phyloP scores from a whole-genome alignment of 1,140 invertebrate genomes.

The Pseudomyrmex sp. region DNA sequence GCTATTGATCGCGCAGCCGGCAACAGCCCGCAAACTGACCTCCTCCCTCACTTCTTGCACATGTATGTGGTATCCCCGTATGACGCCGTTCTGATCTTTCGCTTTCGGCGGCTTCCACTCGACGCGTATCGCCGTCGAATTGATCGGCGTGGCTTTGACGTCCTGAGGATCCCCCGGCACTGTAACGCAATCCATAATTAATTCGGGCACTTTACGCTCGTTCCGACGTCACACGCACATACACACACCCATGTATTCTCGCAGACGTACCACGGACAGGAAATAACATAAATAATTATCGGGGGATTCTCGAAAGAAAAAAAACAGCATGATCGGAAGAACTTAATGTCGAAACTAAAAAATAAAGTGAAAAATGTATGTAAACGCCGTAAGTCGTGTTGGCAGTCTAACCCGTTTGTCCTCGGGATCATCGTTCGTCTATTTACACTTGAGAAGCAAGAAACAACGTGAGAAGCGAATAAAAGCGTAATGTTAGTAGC shows the following conservation, averaged over 20 bases:
- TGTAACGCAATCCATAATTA: conserved; percentile 86
- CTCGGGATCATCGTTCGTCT: conserved; percentile 31
- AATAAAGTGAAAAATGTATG: background rate
- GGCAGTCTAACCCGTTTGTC: background rate
- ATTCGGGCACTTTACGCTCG: conserved; percentile 65
- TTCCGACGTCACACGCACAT: conserved; percentile 69
- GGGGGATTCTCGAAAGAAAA: conserved; percentile 21
- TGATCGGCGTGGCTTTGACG: conserved; percentile 93
- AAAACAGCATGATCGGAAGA: background rate
- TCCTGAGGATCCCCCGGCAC: conserved; percentile 98
- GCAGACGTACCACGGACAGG: conserved; percentile 68
- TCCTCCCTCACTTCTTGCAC: conserved; percentile 96
- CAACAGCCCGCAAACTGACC: conserved; percentile 83
- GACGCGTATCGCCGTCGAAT: conserved; percentile 97
- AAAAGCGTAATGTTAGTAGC: conserved; percentile 38
- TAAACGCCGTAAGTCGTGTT: conserved; percentile 13
- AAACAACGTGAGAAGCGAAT: conserved; percentile 43
- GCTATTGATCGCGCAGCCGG: conserved; percentile 45
- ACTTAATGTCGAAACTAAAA: conserved; percentile 35
- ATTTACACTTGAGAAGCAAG: conserved; percentile 34
- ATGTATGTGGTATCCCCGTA: conserved; percentile 98
- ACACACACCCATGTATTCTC: conserved; percentile 66
- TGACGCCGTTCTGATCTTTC: conserved; percentile 97
- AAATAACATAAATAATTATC: conserved; percentile 39
- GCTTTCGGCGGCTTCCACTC: conserved; percentile 95